Evolutionary conservation across 1,140 invertebrate species (phyloP).

Genomic region (Drosophila setifemur): DNA sequence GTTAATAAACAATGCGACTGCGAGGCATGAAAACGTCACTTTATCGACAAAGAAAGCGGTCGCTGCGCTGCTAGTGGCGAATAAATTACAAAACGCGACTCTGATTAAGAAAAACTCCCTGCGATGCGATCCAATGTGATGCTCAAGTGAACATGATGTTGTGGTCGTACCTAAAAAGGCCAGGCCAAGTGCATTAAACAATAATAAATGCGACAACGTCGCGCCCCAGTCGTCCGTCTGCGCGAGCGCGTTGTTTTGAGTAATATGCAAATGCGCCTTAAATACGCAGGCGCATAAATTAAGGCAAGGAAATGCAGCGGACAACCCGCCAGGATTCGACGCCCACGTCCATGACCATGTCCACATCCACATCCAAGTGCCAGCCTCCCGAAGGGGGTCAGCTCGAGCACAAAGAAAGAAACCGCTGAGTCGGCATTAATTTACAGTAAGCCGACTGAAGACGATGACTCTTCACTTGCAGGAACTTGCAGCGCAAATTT

Average conservation of each 20-base stretch:
- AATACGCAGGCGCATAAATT: conserved; percentile 72
- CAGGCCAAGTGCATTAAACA: conserved; percentile 71
- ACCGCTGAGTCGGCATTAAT: conserved; percentile 58
- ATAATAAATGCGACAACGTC: conserved; percentile 74
- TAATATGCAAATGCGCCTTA: conserved; percentile 76
- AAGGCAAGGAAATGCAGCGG: conserved; percentile 65
- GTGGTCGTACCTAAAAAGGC: conserved; percentile 66
- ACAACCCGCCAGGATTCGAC: conserved; percentile 48
- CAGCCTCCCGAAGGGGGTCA: conserved; percentile 43
- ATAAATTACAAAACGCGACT: conserved; percentile 67
- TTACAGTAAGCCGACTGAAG: conserved; percentile 66
- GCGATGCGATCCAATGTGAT: conserved; percentile 13
- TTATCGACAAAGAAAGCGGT: conserved; percentile 77
- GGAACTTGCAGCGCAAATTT: conserved; percentile 43
- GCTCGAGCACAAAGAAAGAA: conserved; percentile 73
- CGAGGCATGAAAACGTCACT: conserved; percentile 62
- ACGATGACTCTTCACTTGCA: conserved; percentile 52
- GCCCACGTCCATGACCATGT: conserved; percentile 24
- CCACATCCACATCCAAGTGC: no score
- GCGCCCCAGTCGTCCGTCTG: conserved; percentile 47
- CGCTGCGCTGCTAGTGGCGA: conserved; percentile 48
- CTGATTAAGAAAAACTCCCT: conserved; percentile 55
- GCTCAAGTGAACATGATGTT: conserved; percentile 22
- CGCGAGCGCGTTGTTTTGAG: conserved; percentile 55
- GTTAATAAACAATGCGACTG: conserved; percentile 74